Evolutionary conservation across 92 coral and sea anemone genomes (phyloP), one percentile per base, ranked within the genome.

Genomic region (Umimayanthus chanpuru): DNA sequence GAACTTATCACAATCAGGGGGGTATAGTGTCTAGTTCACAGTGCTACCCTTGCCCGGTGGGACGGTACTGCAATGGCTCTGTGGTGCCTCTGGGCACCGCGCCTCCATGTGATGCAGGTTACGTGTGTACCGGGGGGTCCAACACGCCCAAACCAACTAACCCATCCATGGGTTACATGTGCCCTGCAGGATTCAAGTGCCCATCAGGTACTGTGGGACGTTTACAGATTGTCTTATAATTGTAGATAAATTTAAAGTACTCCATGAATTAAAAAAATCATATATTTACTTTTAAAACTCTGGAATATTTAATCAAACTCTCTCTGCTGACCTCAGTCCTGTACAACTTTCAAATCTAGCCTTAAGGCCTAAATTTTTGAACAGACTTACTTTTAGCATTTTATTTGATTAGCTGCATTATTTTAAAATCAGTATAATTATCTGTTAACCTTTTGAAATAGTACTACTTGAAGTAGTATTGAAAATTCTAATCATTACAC

Each of bases 51-150:
- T 97, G 99, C 73, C 97, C 94, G 11, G 95, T 95, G 28, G 99
- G 99, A 41, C 93, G 94, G 72, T 97, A 95, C 81, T 97, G 99
- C 58, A 95, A 93, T 90, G 95, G 93, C 32, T 92, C 95, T n/a
- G 96, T 96, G 29, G 92, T 92, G 56, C 81, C 89, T 10, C 89
- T 82, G 44, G 95, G 95, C n/a, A 86, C 88, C 28, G 96, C 99
- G 15, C 98, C 99, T 0, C 90, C 87, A 9, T 97, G 99, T 75
- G 85, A 79, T 72, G 97, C 99, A 23, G 99, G 99, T 21, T 97
- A 91, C 84, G 95, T 97, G 23, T 97, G 99, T 75, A 92, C 95
- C 2, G 96, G 98, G 41, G 99, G 99, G 9, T 97, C 99, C 11
- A 95, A 91, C 80, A 88, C 92, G 2, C 96, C 98, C 6, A 90